Percentiles rank a stretch among this genome's conserved stretches.
Evolutionary conservation across 2,797 vertebrate species (phyloP).

Genomic region (Esox lucius): DNA sequence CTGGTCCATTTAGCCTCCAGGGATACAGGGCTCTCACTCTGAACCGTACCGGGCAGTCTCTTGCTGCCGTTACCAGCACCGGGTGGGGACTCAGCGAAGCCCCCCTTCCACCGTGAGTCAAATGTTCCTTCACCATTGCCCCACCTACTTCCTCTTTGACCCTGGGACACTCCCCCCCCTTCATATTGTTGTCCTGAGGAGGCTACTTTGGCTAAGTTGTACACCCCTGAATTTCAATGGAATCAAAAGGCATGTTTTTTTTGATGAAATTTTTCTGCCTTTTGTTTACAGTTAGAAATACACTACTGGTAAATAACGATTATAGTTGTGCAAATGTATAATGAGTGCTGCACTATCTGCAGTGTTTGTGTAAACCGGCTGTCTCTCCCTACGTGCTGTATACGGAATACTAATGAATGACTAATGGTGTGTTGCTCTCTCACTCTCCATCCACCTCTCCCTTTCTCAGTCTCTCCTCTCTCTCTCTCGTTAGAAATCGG

Average conservation of each 20-base stretch:
- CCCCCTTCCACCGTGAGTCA: background rate
- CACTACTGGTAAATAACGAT: constrained; percentile 53
- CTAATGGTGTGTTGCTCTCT: constrained; percentile 42
- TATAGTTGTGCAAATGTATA: constrained; percentile 46
- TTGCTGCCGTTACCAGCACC: background rate
- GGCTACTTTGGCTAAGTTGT: constrained; percentile 38
- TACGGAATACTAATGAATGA: constrained; percentile 69
- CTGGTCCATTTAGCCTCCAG: background rate
- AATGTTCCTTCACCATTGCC: background rate
- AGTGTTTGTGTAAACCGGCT: constrained; percentile 71
- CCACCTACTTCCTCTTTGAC: background rate
- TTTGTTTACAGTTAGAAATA: constrained; percentile 63
- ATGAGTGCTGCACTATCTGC: constrained; percentile 58
- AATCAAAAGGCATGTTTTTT: constrained; percentile 42
- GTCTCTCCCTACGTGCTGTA: constrained; percentile 63
- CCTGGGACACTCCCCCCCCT: background rate
- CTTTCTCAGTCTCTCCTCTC: constrained; percentile 25
- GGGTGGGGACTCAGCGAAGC: background rate
- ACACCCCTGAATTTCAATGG: constrained; percentile 52
- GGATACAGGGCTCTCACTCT: background rate
- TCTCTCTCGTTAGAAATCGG: too few relatives aligned
- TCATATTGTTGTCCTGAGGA: constrained; percentile 32
- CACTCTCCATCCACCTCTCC: constrained; percentile 6
- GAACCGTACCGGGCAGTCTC: background rate
- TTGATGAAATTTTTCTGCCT: too few relatives aligned